phyloP scores from a whole-genome alignment of 2,113 vertebrate species.

The Columba livia region DNA sequence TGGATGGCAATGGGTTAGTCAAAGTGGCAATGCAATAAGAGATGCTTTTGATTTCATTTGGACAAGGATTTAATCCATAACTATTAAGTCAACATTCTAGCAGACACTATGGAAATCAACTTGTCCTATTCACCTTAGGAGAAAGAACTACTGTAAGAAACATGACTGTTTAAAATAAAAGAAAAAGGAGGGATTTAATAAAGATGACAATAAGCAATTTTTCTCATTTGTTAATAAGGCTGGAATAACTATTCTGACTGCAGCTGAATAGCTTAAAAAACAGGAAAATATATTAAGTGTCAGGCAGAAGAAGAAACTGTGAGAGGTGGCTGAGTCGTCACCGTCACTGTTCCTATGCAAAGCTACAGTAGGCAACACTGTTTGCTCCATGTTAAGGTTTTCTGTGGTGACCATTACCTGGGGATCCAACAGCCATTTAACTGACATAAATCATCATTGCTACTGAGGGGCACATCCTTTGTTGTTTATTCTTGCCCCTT shows the following conservation, averaged over 20 bases:
- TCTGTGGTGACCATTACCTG: neutral
- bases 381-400: neutral
- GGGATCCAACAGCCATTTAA: neutral
- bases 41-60: conserved; percentile 26
- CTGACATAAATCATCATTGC: neutral
- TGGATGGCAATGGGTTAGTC: neutral
- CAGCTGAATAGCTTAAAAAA: neutral
- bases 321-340: neutral
- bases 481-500: neutral
- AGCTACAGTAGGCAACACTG: neutral
- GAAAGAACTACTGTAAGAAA: neutral
- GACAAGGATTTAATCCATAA: conserved; percentile 1
- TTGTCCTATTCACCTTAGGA: neutral
- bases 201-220: neutral
- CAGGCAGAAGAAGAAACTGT: neutral
- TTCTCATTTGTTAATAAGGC: neutral
- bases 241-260: neutral
- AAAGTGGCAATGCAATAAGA: neutral
- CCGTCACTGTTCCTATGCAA: neutral
- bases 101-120: neutral
- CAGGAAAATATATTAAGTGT: neutral
- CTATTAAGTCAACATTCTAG: neutral
- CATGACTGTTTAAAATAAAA: neutral
- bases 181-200: neutral
- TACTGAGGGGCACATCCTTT: neutral